These are phyloP conservation scores for Eumeta japonica DNA, from an alignment of 1,140 invertebrate species.

Conservation along the genomic window DNA sequence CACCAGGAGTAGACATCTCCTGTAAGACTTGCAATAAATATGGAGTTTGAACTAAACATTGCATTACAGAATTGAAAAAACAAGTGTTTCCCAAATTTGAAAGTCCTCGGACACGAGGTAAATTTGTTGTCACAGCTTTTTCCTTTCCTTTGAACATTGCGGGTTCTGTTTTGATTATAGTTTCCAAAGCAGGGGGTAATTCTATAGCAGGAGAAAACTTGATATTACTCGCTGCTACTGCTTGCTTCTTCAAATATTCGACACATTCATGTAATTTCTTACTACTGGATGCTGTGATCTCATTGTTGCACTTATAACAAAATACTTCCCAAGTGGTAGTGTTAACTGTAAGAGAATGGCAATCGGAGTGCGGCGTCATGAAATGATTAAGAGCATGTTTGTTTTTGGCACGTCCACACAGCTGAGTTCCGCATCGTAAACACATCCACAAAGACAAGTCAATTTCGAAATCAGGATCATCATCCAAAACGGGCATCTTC, in stretches of 20 bases:
- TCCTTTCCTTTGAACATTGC: conserved; percentile 31
- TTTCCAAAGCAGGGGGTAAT: conserved; percentile 29
- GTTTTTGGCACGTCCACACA: conserved; percentile 70
- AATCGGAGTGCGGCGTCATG: conserved; percentile 71
- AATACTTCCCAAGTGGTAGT: conserved; percentile 71
- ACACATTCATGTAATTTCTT: conserved; percentile 67
- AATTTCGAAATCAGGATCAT: conserved; percentile 60
- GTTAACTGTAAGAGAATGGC: conserved; percentile 73
- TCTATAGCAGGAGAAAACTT: conserved; percentile 36
- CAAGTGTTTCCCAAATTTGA: conserved; percentile 93
- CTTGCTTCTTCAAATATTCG: conserved; percentile 63
- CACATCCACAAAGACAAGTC: conserved; percentile 69
- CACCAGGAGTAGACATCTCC: conserved; percentile 67
- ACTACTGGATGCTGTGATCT: conserved; percentile 58
- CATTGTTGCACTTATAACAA: conserved; percentile 70
- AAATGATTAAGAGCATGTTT: conserved; percentile 78
- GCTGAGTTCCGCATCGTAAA: conserved; percentile 70
- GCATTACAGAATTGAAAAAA: conserved; percentile 95
- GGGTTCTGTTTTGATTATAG: conserved; percentile 28
- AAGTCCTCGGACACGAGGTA: conserved; percentile 67
- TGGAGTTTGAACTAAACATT: conserved; percentile 85
- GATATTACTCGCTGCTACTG: conserved; percentile 20
- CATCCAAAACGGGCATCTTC: conserved; percentile 35
- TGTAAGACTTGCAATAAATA: conserved; percentile 73
- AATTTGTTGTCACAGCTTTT: conserved; percentile 27